These are phyloP conservation scores for Meteorus sp. DNA, from an alignment of 1,140 invertebrate species.

Conservation along the genomic window DNA sequence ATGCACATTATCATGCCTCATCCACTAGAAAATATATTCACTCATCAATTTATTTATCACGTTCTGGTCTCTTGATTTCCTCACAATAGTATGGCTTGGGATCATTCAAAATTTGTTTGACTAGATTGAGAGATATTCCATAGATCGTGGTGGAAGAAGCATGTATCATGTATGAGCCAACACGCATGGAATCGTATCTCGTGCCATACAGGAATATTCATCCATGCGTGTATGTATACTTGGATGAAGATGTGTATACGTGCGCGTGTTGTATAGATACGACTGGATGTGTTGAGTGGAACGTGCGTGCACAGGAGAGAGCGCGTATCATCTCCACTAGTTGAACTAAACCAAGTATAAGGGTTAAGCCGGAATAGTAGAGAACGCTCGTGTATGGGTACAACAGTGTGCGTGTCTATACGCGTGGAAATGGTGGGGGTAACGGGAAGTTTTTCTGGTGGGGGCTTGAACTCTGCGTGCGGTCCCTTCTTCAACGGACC, in stretches of 20 bases:
- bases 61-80: not conserved
- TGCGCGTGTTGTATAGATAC: constrained; percentile 12
- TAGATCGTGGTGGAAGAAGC: too few species aligned
- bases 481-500: constrained; percentile 57
- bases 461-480: constrained; percentile 54
- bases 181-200: too few species aligned
- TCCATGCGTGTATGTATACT: too few species aligned
- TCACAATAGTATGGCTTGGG: constrained; percentile 23
- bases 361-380: not conserved
- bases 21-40: not conserved
- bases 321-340: too few species aligned
- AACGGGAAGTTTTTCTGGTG: constrained; percentile 52
- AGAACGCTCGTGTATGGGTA: constrained; percentile 28
- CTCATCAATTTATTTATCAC: not conserved
- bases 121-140: constrained; percentile 58
- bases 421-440: constrained; percentile 31
- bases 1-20: too few species aligned
- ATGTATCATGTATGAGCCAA: too few species aligned
- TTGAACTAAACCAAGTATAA: too few species aligned
- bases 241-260: not conserved
- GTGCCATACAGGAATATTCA: too few species aligned
- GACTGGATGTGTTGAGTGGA: too few species aligned
- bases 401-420: constrained; percentile 28
- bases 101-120: constrained; percentile 49
- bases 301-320: too few species aligned